Evolutionary conservation across 2,797 vertebrate genomes (phyloP), one percentile per base, ranked within the genome.

Genomic region (Caiman crocodilus): DNA sequence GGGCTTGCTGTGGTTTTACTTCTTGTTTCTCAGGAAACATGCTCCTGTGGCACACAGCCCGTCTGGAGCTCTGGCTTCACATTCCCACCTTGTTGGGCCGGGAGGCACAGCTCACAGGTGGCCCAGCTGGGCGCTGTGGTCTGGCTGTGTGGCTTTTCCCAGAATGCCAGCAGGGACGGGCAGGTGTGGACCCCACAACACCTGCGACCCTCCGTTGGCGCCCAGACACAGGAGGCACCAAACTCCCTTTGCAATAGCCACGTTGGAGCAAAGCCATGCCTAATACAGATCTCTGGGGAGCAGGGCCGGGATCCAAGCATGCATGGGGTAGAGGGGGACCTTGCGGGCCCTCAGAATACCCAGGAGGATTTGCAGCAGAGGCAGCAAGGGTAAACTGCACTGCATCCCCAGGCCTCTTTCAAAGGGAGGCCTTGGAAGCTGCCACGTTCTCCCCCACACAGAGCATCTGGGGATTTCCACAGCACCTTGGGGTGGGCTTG

Each of bases 381-480:
- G 11, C 30, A 16, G 7, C 15, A 21, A 32, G 76, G 60, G 55
- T 74, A 50, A 79, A 79, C 32, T 21, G 30, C 69, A 67, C n/a
- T 74, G 61, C 55, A 23, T 32, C 35, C 35, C 35, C 69, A 12
- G 5, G 12, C 9, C 35, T 30, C 61, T 32, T 14, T 16, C 11
- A 23, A 1, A 32, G 67, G 83, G 59, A 13, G 60, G 1, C 2
- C 0, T 0, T 50, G 55, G 58, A 2, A 32, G 67, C 23, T 79
- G 69, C 89, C 83, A 71, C 17, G 2, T 0, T 42, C 76, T 71
- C 5, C 58, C 23, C 76, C 73, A 2, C 1, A 0, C 0, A 7
- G 1, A 20, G 55, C 57, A 18, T 26, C 50, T 26, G 79, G 92
- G 90, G 87, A 71, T 94, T 95, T 88, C 94, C 93, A 92, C 32